Evolutionary conservation across 2,797 vertebrate species (phyloP), one percentile per base, ranked within the genome.

Genomic region (Phoeniculus purpureus): DNA sequence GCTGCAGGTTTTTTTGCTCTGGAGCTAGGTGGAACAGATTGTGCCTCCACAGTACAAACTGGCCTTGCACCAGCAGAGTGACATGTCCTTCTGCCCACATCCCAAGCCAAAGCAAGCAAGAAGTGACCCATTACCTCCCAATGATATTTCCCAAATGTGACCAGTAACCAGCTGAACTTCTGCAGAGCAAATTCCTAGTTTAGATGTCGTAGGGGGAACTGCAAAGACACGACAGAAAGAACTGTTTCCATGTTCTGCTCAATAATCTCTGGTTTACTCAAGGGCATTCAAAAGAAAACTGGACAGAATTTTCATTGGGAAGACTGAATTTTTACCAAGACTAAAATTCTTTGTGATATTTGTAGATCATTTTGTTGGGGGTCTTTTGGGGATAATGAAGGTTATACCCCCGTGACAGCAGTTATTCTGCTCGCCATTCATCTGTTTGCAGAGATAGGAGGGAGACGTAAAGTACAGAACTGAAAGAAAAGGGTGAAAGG

Each of bases 401-500:
- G 22, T 45, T n/a, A 59, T 37, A 65, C 68, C 18, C 22, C 45
- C 40, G 68, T 59, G 29, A 67, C 1, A 5, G 9, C 1, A 3
- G 32, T 71, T 50, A 48, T 17, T 64, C 19, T 7, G 4, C 20
- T 70, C 31, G 78, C 26, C 32, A 61, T 81, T 60, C 32, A 48
- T 48, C 21, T 2, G 0, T 1, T 1, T 22, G 9, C 22, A 67
- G 58, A 68, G 56, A 47, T 0, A 0, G 48, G 48, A 52, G 12
- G 8, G 6, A 26, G 17, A 65, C 12, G 10, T 40, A 59, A 74
- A 26, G 43, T 54, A 43, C 22, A 50, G 34, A 77, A 74, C n/a
- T 43, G 34, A 34, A 61, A 74, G 40, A 64, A 65, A 77, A 58
- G 31, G 7, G 8, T 0, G 2, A 67, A 34, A 93, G 12, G 15